These are phyloP conservation scores for Pantala flavescens DNA, from an alignment of 1,140 invertebrate genomes.

Conservation along the genomic window DNA sequence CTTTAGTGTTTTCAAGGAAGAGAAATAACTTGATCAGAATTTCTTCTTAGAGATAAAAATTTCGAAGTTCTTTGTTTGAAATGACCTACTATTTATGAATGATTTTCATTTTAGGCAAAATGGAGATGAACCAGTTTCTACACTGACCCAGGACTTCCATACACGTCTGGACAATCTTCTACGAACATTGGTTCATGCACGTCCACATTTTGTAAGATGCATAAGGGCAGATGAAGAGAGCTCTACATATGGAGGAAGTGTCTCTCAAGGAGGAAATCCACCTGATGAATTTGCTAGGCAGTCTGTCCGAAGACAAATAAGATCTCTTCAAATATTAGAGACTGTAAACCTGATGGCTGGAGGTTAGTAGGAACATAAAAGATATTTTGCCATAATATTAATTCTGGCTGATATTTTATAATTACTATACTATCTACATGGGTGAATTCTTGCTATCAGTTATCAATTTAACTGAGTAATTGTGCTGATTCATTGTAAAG, in stretches of 20 bases:
- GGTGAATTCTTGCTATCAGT: constrained; percentile 5
- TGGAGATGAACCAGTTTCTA: constrained; percentile 79
- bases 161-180: constrained; percentile 84
- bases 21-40: no score
- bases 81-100: no score
- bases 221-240: constrained; percentile 59
- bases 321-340: constrained; percentile 85
- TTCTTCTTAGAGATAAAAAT: no score
- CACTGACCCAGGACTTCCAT: constrained; percentile 89
- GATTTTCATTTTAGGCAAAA: constrained; percentile 47
- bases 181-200: constrained; percentile 79
- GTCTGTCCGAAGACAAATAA: constrained; percentile 72
- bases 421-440: no score
- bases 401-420: background rate
- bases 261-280: constrained; percentile 21
- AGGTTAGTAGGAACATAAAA: constrained; percentile 32
- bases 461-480: constrained; percentile 22
- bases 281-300: constrained; percentile 67
- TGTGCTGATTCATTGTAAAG: no score
- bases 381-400: background rate
- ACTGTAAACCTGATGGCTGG: constrained; percentile 91
- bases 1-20: no score
- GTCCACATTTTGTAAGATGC: constrained; percentile 88
- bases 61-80: no score
- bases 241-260: constrained; percentile 48